Evolutionary conservation across 2,797 vertebrate genomes (phyloP).

Genomic region (Spheniscus humboldti): DNA sequence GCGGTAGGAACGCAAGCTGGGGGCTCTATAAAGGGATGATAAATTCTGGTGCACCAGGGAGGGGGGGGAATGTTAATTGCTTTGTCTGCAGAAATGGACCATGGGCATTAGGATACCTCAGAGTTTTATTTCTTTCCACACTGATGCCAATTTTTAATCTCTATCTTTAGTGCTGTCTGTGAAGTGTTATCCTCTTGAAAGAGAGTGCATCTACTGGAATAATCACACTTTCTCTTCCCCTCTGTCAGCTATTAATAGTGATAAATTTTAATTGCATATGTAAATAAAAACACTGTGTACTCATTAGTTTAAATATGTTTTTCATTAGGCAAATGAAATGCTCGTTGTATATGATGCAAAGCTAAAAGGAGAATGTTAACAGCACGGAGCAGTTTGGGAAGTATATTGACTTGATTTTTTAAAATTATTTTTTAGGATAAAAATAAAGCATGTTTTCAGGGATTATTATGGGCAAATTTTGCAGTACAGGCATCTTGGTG

Average conservation of each 20-base stretch:
- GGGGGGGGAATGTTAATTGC: not conserved
- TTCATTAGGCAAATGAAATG: constrained; percentile 73
- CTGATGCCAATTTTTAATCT: not conserved
- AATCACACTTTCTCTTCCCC: constrained; percentile 47
- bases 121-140: not conserved
- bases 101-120: not conserved
- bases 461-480: not conserved
- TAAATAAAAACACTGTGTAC: constrained; percentile 68
- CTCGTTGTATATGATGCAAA: constrained; percentile 40
- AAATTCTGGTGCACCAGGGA: not conserved
- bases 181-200: constrained; percentile 11
- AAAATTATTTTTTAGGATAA: not conserved
- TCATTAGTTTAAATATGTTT: constrained; percentile 73
- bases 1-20: accelerated
- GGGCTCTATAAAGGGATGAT: not conserved
- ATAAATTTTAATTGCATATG: constrained; percentile 70
- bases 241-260: constrained; percentile 66
- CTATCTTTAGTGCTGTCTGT: not conserved
- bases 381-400: not conserved
- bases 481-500: not conserved
- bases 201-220: constrained; percentile 31
- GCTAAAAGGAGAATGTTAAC: constrained; percentile 59
- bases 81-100: not conserved
- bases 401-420: not conserved
- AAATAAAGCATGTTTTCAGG: not conserved